These are phyloP conservation scores for Falco columbarius DNA, from an alignment of 2,797 vertebrate genomes.

Conservation along the genomic window DNA sequence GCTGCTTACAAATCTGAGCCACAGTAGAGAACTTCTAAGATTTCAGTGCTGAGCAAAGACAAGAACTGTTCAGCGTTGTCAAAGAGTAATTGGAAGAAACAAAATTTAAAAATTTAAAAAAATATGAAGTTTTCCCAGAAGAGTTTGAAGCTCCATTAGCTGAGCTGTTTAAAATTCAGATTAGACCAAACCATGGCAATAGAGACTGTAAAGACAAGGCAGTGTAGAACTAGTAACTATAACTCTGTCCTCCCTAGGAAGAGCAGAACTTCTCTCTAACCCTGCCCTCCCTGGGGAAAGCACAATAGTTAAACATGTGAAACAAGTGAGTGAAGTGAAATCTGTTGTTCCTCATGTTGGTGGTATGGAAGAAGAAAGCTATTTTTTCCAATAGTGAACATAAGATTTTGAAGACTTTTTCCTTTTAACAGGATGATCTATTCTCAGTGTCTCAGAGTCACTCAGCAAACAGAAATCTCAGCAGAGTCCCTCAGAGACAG, in stretches of 20 bases:
- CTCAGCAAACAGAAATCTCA: constrained; percentile 31
- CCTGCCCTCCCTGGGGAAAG: background rate
- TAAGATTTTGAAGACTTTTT: background rate
- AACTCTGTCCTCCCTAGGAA: background rate
- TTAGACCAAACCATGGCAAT: background rate
- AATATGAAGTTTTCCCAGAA: background rate
- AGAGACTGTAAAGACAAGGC: background rate
- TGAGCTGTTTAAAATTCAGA: background rate
- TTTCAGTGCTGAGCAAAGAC: background rate
- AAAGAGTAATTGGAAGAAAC: background rate
- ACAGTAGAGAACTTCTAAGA: background rate
- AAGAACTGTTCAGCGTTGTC: background rate
- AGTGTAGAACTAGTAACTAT: background rate
- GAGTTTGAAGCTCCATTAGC: background rate
- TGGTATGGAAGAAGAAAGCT: background rate
- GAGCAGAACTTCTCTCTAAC: background rate
- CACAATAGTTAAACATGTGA: background rate
- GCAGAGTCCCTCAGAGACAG: constrained; percentile 69
- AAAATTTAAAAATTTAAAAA: background rate
- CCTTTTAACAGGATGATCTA: constrained; percentile 10
- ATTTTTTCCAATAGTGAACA: background rate
- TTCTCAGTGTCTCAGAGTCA: constrained; percentile 57
- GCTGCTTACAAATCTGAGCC: background rate
- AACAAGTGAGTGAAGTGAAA: background rate
- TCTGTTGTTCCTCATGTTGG: background rate